A percentile compares a stretch with the other conserved stretches of the same genome.
phyloP scores from a whole-genome alignment of 2,113 vertebrate species.

The Gymnogyps californianus region DNA sequence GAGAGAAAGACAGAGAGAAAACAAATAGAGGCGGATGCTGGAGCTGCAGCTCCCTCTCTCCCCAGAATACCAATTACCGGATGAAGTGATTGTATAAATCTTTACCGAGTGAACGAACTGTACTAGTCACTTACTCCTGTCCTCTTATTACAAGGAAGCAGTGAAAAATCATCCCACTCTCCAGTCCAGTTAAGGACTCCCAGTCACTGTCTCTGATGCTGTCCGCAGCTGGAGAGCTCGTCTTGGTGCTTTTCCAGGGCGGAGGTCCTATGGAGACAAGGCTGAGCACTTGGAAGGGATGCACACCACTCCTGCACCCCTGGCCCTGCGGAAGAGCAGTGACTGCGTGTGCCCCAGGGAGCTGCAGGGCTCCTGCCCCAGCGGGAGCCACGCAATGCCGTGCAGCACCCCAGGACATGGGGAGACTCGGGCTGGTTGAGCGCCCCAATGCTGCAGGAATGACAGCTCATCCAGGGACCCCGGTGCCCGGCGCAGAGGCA shows the following conservation, averaged over 20 bases:
- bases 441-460: accelerated
- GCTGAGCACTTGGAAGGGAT: neutral
- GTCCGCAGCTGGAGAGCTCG: neutral
- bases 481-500: accelerated
- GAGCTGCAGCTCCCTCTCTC: constrained; percentile 52
- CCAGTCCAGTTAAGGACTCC: neutral
- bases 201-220: accelerated
- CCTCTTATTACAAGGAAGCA: constrained; percentile 8
- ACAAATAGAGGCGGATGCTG: constrained; percentile 69
- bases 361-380: neutral
- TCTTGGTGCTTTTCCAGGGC: neutral
- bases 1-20: constrained; percentile 70
- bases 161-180: constrained; percentile 24
- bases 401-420: neutral
- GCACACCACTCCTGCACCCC: neutral
- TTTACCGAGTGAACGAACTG: constrained; percentile 46
- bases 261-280: neutral
- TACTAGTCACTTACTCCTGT: constrained; percentile 63
- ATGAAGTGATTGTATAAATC: constrained; percentile 58
- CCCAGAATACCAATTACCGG: constrained; percentile 71
- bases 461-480: neutral
- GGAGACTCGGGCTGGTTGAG: accelerated
- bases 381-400: neutral
- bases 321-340: neutral
- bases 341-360: accelerated